These are phyloP conservation scores for Proctacanthus coquilletti DNA, from an alignment of 1,140 invertebrate genomes.

Conservation along the genomic window DNA sequence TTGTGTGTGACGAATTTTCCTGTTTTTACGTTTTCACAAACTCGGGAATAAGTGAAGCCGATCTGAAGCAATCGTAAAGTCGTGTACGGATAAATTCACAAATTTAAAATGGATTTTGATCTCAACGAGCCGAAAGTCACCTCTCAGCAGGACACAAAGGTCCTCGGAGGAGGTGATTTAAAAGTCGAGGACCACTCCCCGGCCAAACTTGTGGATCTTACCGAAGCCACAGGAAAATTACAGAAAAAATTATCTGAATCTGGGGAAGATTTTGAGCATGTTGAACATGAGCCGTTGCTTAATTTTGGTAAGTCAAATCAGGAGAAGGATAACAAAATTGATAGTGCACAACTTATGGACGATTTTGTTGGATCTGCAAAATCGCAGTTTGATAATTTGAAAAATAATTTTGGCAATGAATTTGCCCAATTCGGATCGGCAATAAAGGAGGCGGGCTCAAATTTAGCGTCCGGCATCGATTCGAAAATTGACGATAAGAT, in stretches of 20 bases:
- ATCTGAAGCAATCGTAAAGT: not conserved
- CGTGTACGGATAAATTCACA: no score
- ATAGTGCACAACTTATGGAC: not conserved
- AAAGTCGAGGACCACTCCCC: conserved; percentile 11
- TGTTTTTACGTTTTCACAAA: no score
- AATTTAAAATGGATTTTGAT: no score
- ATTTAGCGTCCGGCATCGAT: not conserved
- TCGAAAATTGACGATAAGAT: conserved; percentile 6
- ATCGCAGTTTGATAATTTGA: not conserved
- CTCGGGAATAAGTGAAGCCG: no score
- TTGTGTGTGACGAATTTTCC: no score
- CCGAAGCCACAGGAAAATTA: conserved; percentile 2
- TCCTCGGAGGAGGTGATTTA: no score
- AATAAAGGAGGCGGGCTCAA: not conserved
- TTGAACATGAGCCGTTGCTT: not conserved
- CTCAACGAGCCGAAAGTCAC: no score
- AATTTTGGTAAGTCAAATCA: not conserved
- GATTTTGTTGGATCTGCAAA: not conserved
- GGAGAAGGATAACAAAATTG: not conserved
- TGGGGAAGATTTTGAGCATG: conserved; percentile 3
- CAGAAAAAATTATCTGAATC: conserved; percentile 5
- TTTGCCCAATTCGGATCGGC: not conserved
- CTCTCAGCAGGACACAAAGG: no score
- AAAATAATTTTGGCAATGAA: not conserved
- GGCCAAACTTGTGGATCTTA: conserved; percentile 4